Conservation (phyloP, 2,797 vertebrate species). For the Leuciscus waleckii region DNA sequence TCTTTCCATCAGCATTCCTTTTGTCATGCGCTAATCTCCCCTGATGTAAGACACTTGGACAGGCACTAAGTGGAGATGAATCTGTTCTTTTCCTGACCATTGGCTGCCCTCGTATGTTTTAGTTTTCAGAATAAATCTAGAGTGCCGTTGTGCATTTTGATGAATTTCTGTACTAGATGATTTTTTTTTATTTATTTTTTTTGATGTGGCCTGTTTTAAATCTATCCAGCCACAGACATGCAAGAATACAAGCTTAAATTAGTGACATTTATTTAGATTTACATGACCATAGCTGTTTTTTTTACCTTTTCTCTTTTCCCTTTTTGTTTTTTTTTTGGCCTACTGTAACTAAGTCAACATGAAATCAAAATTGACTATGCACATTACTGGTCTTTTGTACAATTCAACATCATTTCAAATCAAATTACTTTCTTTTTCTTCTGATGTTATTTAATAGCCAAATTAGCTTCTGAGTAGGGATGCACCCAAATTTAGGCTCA, state of each 20-base stretch:
- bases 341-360: no score
- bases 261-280: no score
- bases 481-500: no score
- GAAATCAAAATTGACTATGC: not conserved
- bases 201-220: not conserved
- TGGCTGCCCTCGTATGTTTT: constrained; percentile 16
- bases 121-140: constrained; percentile 12
- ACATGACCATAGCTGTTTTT: no score
- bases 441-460: not conserved
- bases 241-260: not conserved
- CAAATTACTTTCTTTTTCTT: not conserved
- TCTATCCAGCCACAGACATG: not conserved
- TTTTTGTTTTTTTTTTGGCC: not conserved
- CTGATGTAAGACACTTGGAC: constrained; percentile 7
- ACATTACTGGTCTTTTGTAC: not conserved
- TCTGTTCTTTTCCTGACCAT: constrained; percentile 27
- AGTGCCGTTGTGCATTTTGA: not conserved
- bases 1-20: constrained; percentile 12
- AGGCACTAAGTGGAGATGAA: not conserved
- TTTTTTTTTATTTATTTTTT: not conserved
- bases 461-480: not conserved
- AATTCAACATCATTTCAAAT: not conserved
- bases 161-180: not conserved
- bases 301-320: no score
- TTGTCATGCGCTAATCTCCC: not conserved